phyloP scores from a whole-genome alignment of 53 echinoderm and acorn worm species.

The Temnopleurus reevesii region DNA sequence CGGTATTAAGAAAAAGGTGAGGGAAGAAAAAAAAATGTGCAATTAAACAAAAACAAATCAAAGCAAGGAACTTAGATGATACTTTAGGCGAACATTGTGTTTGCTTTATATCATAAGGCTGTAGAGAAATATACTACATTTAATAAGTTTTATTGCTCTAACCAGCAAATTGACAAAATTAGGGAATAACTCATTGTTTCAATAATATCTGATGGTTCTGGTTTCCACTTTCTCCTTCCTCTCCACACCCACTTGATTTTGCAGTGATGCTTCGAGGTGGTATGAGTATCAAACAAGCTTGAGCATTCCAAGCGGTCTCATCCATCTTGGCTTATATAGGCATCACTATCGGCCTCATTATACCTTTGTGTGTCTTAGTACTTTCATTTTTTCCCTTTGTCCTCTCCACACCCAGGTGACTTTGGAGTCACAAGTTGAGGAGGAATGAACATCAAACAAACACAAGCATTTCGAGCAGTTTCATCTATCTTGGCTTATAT shows the following conservation, averaged over 20 bases:
- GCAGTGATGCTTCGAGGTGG: constrained; percentile 88
- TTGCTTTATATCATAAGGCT: too few species aligned
- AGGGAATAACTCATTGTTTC: too few species aligned
- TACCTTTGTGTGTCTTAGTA: constrained; percentile 86
- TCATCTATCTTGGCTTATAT: constrained; percentile 90
- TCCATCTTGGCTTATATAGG: constrained; percentile 90
- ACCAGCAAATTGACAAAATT: too few species aligned
- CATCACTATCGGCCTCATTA: constrained; percentile 72
- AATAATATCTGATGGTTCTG: too few species aligned
- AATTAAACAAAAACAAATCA: too few species aligned
- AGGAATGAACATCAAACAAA: constrained; percentile 90
- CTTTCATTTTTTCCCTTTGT: neutral
- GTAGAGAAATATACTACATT: too few species aligned
- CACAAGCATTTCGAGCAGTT: constrained; percentile 64
- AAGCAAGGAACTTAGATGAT: too few species aligned
- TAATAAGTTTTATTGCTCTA: too few species aligned
- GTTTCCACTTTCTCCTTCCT: neutral
- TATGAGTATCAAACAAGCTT: constrained; percentile 86
- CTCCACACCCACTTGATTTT: constrained; percentile 75
- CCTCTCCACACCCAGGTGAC: constrained; percentile 64
- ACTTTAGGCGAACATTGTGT: too few species aligned
- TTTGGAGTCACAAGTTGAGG: constrained; percentile 88
- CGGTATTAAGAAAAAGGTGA: too few species aligned
- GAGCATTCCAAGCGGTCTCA: constrained; percentile 70
- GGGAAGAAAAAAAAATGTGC: too few species aligned